Evolutionary conservation across 2,888 invertebrate species (phyloP).

Genomic region (Drosophila prolongata): DNA sequence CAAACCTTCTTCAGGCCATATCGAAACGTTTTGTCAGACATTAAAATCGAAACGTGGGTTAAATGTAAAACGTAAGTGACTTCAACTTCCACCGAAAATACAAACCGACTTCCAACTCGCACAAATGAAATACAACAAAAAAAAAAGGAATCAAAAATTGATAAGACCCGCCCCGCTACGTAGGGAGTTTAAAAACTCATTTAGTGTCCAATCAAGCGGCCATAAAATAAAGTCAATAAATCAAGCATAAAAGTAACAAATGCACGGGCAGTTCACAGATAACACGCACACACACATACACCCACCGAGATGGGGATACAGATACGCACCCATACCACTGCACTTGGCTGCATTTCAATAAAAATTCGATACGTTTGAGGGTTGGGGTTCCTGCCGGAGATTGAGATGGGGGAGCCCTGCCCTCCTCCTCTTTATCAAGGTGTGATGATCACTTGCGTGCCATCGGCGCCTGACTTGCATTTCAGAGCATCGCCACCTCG

Average conservation of each 20-base stretch:
- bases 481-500: constrained; percentile 60
- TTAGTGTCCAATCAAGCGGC: constrained; percentile 78
- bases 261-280: constrained; percentile 78
- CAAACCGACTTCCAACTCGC: constrained; percentile 17
- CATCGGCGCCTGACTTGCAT: constrained; percentile 81
- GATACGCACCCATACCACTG: constrained; percentile 35
- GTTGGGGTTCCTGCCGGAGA: constrained; percentile 6
- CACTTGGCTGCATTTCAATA: constrained; percentile 71
- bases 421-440: constrained; percentile 67
- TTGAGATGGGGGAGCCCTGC: constrained; percentile 13
- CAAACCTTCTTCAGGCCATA: constrained; percentile 50
- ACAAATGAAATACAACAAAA: constrained; percentile 16
- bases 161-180: constrained; percentile 76
- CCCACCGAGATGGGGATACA: constrained; percentile 7
- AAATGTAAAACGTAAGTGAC: constrained; percentile 73
- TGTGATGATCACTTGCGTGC: constrained; percentile 81
- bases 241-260: constrained; percentile 81
- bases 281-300: constrained; percentile 49
- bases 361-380: constrained; percentile 76
- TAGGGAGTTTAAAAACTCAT: constrained; percentile 78
- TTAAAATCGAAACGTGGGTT: constrained; percentile 69
- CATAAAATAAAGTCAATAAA: constrained; percentile 80
- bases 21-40: constrained; percentile 77
- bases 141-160: constrained; percentile 59
- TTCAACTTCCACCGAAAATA: constrained; percentile 59